A percentile compares a stretch with the other conserved stretches of the same genome.
phyloP scores from a whole-genome alignment of 2,113 vertebrate species.

The Toxotes jaculatrix region DNA sequence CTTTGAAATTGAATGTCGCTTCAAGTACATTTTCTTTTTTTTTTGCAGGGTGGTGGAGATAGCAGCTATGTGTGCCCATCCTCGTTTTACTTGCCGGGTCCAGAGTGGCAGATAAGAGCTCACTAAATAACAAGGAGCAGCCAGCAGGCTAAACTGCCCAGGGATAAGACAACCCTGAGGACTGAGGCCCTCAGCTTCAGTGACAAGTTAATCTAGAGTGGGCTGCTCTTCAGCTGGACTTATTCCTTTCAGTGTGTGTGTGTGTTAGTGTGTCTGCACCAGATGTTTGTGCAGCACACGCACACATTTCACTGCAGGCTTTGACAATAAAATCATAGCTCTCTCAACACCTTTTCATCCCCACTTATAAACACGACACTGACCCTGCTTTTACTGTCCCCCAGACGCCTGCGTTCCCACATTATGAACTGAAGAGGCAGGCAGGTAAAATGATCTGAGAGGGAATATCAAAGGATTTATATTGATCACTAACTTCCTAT shows the following conservation, averaged over 20 bases:
- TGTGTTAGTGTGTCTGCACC: slow-evolving; percentile 14
- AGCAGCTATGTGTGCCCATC: slow-evolving; percentile 31
- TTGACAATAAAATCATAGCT: slow-evolving; percentile 61
- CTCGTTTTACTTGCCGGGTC: slow-evolving; percentile 33
- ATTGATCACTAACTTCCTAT: slow-evolving; percentile 53
- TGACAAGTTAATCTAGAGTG: slow-evolving; percentile 70
- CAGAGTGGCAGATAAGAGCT: slow-evolving; percentile 65
- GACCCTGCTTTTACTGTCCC: slow-evolving; percentile 50
- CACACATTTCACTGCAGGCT: slow-evolving; percentile 21
- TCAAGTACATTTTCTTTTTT: background rate
- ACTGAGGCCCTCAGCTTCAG: slow-evolving; percentile 46
- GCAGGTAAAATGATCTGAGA: slow-evolving; percentile 6
- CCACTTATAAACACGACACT: slow-evolving; percentile 30
- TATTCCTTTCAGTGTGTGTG: slow-evolving; percentile 23
- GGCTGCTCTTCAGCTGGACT: slow-evolving; percentile 41
- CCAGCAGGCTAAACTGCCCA: slow-evolving; percentile 43
- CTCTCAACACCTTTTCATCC: slow-evolving; percentile 40
- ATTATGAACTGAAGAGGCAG: slow-evolving; percentile 24
- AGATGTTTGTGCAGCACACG: slow-evolving; percentile 8
- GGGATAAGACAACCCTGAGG: slow-evolving; percentile 54
- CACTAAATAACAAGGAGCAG: slow-evolving; percentile 58
- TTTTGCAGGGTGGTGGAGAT: background rate
- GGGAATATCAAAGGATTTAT: slow-evolving; percentile 42
- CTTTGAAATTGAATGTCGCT: background rate
- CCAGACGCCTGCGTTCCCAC: slow-evolving; percentile 6